Evolutionary conservation across 2,113 vertebrate species (phyloP).

Genomic region (Phrynocephalus versicolor): DNA sequence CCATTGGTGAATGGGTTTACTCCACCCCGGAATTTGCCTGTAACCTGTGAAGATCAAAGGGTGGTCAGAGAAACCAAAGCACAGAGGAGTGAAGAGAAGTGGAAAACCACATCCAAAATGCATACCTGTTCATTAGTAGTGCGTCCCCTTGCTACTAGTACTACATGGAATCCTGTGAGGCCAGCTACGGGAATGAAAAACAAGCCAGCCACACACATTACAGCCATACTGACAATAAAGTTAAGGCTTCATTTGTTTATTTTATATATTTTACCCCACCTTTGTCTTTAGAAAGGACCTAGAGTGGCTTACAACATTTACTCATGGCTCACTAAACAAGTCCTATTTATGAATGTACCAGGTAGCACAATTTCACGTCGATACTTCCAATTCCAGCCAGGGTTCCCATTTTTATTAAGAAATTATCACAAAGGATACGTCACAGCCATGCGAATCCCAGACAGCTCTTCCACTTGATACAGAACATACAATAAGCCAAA

Average conservation of each 20-base stretch:
- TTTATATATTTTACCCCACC: too few species aligned
- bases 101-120: rapidly evolving
- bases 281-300: too few species aligned
- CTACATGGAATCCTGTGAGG: constrained; percentile 94
- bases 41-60: constrained; percentile 78
- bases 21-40: constrained; percentile 94
- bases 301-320: too few species aligned
- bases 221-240: constrained; percentile 83
- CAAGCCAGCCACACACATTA: constrained; percentile 95
- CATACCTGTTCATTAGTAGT: constrained; percentile 95
- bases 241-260: too few species aligned
- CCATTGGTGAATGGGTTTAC: constrained; percentile 97
- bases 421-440: constrained; percentile 86
- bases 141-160: constrained; percentile 92
- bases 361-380: rapidly evolving
- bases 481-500: constrained; percentile 93
- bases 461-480: constrained; percentile 87
- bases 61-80: neutral
- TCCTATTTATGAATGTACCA: neutral
- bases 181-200: constrained; percentile 96
- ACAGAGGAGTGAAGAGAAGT: neutral
- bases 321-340: neutral
- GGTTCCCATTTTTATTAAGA: neutral
- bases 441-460: constrained; percentile 85
- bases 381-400: neutral